These are phyloP conservation scores for Nothoprocta perdicaria DNA, from an alignment of 2,113 vertebrate species.

Conservation along the genomic window DNA sequence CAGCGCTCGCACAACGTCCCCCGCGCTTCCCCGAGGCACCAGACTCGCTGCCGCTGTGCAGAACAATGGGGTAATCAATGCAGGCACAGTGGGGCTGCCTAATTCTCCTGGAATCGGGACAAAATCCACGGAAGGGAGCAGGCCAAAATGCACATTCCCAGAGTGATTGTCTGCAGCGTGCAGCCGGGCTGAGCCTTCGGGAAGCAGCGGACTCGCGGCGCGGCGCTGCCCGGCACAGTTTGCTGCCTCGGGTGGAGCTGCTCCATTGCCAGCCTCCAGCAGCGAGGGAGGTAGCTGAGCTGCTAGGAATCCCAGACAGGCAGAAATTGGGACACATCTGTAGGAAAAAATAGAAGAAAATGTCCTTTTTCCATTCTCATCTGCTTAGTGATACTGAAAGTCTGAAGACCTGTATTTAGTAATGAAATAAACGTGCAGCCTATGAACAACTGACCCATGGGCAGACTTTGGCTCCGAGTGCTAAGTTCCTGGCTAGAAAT, in stretches of 20 bases:
- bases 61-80: constrained; percentile 43
- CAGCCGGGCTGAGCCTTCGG: background rate
- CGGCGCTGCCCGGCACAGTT: background rate
- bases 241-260: background rate
- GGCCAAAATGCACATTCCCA: background rate
- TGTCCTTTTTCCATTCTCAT: background rate
- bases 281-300: background rate
- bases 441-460: background rate
- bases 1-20: background rate
- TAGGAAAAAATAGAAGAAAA: background rate
- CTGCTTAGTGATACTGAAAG: background rate
- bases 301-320: background rate
- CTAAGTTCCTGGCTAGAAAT: background rate
- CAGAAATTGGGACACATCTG: background rate
- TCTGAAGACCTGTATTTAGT: background rate
- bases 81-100: constrained; percentile 4
- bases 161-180: background rate
- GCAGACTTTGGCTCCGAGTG: background rate
- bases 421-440: background rate
- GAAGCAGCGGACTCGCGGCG: background rate
- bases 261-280: background rate
- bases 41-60: constrained; percentile 39
- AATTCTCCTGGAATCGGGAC: background rate
- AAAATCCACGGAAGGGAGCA: background rate
- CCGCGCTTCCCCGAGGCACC: constrained; percentile 24